Percentiles rank a stretch among this genome's conserved stretches.
Conservation (phyloP, 2,888 invertebrate genomes). For the Drosophila austrosaltans region DNA sequence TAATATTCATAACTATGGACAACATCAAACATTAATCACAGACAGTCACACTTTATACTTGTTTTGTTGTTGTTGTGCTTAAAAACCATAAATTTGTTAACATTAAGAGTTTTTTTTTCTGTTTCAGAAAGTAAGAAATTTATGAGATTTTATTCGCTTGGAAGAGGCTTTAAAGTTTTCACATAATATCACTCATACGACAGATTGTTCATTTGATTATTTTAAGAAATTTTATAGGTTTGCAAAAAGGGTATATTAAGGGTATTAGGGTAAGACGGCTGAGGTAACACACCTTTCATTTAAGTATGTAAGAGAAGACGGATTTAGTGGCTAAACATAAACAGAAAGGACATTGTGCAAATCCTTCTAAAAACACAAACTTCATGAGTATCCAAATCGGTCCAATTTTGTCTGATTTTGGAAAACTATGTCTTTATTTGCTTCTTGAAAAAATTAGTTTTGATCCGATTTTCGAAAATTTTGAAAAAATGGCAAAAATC, state of each 20-base stretch:
- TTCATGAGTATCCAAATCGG: too few species aligned
- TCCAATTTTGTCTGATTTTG: too few species aligned
- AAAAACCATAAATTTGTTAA: constrained; percentile 3
- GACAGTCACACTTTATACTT: constrained; percentile 19
- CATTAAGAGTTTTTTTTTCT: not conserved
- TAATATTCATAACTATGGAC: constrained; percentile 67
- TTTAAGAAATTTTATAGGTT: not conserved
- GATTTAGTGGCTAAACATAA: too few species aligned
- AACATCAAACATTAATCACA: constrained; percentile 70
- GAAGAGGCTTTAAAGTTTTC: not conserved
- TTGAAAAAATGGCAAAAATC: too few species aligned
- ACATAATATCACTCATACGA: constrained; percentile 5
- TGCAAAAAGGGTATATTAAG: not conserved
- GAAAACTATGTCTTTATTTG: too few species aligned
- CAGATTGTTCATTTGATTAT: not conserved
- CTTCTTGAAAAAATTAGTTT: too few species aligned
- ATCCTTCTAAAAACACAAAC: too few species aligned
- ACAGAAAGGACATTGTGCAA: too few species aligned
- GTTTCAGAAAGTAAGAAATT: not conserved
- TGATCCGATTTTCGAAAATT: too few species aligned
- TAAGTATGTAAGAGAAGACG: too few species aligned
- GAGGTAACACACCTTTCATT: too few species aligned
- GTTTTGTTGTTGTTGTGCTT: not conserved
- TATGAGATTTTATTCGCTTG: not conserved
- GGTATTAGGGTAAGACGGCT: too few species aligned